Conservation (phyloP, 2,888 invertebrate genomes). For the Electrophaes corylata region DNA sequence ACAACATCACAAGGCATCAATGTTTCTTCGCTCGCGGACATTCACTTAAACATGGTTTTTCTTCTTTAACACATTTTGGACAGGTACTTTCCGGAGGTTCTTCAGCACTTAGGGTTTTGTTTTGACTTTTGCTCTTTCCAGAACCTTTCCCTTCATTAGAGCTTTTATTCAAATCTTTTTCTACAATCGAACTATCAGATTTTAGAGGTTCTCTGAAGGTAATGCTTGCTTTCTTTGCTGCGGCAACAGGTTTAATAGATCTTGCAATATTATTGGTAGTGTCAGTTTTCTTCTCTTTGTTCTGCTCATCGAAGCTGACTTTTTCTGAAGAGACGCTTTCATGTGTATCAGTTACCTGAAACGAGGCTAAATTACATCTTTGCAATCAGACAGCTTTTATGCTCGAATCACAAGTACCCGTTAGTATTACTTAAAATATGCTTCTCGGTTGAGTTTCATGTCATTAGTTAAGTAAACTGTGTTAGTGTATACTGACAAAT, state of each 20-base stretch:
- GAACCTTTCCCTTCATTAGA: not conserved
- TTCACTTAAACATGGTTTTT: conserved; percentile 50
- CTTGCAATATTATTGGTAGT: not conserved
- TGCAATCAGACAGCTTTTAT: no score
- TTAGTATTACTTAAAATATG: no score
- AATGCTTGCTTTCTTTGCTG: conserved; percentile 15
- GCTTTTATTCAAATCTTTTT: not conserved
- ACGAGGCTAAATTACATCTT: no score
- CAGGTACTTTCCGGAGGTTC: conserved; percentile 39
- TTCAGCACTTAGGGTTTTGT: not conserved
- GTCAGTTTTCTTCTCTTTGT: not conserved
- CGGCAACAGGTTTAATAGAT: not conserved
- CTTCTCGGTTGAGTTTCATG: no score
- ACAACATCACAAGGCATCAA: conserved; percentile 4
- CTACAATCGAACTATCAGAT: not conserved
- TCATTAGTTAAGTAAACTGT: no score
- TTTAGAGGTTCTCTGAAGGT: conserved; percentile 13
- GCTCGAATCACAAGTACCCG: no score
- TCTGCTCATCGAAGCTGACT: conserved; percentile 12
- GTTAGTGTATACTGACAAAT: no score
- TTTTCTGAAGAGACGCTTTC: conserved; percentile 20
- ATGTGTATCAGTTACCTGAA: conserved; percentile 22
- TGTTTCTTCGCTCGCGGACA: conserved; percentile 51
- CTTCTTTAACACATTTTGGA: conserved; percentile 53
- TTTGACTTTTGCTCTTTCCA: not conserved